These are phyloP conservation scores for Acropternis orthonyx DNA, from an alignment of 2,797 vertebrate genomes.

Conservation along the genomic window DNA sequence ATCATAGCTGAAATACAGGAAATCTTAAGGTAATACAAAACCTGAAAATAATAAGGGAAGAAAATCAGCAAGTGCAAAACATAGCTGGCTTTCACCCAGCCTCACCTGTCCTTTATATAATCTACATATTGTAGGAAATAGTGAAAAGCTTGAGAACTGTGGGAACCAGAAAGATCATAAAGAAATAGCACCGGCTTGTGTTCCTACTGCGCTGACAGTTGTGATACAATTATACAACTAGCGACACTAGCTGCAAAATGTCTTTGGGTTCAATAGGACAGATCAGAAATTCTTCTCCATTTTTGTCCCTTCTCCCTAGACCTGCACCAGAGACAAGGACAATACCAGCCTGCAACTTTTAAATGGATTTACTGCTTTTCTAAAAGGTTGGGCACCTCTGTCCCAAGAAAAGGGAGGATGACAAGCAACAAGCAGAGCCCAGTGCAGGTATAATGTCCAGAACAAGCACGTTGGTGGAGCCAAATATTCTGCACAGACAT, in stretches of 20 bases:
- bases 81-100: neutral
- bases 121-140: neutral
- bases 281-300: neutral
- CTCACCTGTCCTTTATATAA: neutral
- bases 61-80: neutral
- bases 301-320: neutral
- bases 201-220: neutral
- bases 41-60: neutral
- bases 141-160: neutral
- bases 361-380: neutral
- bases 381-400: neutral
- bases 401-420: neutral
- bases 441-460: neutral
- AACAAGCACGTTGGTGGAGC: neutral
- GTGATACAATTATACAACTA: neutral
- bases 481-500: neutral
- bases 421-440: neutral
- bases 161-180: neutral
- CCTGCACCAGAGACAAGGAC: neutral
- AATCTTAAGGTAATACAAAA: neutral
- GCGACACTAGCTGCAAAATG: neutral
- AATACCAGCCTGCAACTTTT: neutral
- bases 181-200: neutral
- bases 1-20: neutral
- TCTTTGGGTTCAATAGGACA: neutral